Conservation (phyloP, 1,140 invertebrate species). For the Pachypsylla venusta region DNA sequence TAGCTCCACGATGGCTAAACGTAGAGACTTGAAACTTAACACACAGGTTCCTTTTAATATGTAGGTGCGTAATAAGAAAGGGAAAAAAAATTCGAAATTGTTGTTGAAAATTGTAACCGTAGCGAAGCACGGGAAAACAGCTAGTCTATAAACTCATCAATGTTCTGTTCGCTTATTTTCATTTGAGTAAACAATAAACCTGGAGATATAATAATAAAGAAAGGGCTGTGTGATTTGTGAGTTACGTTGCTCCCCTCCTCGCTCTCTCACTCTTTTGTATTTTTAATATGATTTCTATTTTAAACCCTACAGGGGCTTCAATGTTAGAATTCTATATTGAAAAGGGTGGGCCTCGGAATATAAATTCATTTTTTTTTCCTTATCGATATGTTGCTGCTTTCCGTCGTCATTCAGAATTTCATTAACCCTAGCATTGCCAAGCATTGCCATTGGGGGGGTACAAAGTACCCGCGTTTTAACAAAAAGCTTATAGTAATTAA, state of each 20-base stretch:
- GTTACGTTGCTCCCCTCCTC: not conserved
- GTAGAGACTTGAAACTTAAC: too few species aligned
- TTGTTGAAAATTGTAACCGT: too few species aligned
- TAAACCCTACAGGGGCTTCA: not conserved
- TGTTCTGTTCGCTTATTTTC: too few species aligned
- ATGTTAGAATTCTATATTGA: not conserved
- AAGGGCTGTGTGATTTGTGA: conserved; percentile 7
- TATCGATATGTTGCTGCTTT: not conserved
- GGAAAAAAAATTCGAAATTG: too few species aligned
- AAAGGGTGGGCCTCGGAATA: not conserved
- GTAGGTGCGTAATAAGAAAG: too few species aligned
- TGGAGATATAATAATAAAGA: too few species aligned
- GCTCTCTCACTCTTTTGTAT: conserved; percentile 3
- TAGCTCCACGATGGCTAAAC: too few species aligned
- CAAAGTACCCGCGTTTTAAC: not conserved
- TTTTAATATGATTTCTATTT: conserved; percentile 9
- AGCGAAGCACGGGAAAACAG: too few species aligned
- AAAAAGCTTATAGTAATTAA: not conserved
- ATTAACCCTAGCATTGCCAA: not conserved
- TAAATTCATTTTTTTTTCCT: not conserved
- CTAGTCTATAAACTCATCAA: too few species aligned
- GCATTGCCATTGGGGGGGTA: not conserved
- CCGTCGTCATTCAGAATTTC: not conserved
- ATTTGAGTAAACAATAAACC: too few species aligned
- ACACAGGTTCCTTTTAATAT: too few species aligned